Percentiles rank a stretch among this genome's conserved stretches.
Evolutionary conservation across 1,140 invertebrate genomes (phyloP).

Genomic region (Notospermus geniculatus): DNA sequence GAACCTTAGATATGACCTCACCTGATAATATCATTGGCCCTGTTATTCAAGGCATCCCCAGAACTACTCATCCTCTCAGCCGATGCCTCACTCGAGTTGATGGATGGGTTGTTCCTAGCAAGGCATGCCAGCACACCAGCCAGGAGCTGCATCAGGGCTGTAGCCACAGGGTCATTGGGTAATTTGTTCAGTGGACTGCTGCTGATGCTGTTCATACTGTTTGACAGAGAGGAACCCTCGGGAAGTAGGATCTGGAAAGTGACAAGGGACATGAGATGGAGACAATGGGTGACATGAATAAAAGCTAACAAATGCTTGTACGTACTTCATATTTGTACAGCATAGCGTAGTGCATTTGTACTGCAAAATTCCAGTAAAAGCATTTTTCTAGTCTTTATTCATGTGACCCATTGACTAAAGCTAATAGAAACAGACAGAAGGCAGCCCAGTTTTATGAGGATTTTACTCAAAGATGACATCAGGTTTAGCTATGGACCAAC

Average conservation of each 20-base stretch:
- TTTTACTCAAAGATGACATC: too few relatives aligned
- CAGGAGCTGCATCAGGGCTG: constrained; percentile 42
- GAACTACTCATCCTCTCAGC: constrained; percentile 44
- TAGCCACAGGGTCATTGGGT: constrained; percentile 41
- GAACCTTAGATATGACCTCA: constrained; percentile 16
- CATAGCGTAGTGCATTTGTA: too few relatives aligned
- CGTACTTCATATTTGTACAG: too few relatives aligned
- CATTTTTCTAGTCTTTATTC: too few relatives aligned
- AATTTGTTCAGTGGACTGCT: constrained; percentile 17
- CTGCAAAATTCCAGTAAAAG: too few relatives aligned
- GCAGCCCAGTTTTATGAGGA: too few relatives aligned
- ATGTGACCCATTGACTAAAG: too few relatives aligned
- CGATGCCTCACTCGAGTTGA: constrained; percentile 45
- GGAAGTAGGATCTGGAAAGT: constrained; percentile 12
- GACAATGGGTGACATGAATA: too few relatives aligned
- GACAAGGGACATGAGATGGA: neutral
- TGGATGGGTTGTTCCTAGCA: constrained; percentile 44
- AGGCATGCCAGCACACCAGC: constrained; percentile 44
- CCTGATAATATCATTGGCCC: constrained; percentile 52
- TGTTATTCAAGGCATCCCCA: constrained; percentile 40
- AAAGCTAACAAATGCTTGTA: too few relatives aligned
- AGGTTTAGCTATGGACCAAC: too few relatives aligned
- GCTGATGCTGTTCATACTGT: constrained; percentile 1
- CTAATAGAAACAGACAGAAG: too few relatives aligned
- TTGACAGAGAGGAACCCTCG: constrained; percentile 3